Conservation (phyloP, 2,113 vertebrate species). For the Acrocephalus kingi region DNA sequence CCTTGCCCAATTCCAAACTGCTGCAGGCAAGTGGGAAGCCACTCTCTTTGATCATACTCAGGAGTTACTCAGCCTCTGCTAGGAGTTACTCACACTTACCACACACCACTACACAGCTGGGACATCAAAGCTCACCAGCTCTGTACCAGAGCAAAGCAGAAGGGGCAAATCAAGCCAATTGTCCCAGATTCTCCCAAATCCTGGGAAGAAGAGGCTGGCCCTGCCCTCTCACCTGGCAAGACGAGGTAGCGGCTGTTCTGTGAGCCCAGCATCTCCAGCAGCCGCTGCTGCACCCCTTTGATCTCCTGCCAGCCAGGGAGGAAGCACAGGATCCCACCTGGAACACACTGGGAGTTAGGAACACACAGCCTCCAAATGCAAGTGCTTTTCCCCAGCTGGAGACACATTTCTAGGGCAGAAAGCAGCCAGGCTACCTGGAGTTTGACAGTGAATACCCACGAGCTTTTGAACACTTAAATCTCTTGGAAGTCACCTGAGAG, state of each 20-base stretch:
- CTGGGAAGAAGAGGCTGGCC: neutral
- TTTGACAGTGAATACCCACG: accelerated
- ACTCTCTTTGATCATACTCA: neutral
- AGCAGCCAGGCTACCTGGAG: neutral
- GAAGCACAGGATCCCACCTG: constrained; percentile 96
- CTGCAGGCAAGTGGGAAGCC: neutral
- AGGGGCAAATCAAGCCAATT: neutral
- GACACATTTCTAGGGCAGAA: neutral
- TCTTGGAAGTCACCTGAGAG: neutral
- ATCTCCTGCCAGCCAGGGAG: constrained; percentile 98
- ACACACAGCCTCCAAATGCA: neutral
- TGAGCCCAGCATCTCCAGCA: constrained; percentile 75
- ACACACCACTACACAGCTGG: neutral
- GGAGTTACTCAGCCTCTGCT: too few relatives aligned
- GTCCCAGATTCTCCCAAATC: neutral
- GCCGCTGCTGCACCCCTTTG: constrained; percentile 86
- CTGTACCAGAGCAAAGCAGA: neutral
- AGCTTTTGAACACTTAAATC: neutral
- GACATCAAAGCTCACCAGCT: neutral
- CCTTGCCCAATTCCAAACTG: neutral
- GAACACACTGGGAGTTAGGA: neutral
- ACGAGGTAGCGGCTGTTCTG: constrained; percentile 83
- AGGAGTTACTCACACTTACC: neutral
- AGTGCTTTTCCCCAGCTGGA: neutral
- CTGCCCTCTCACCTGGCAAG: constrained; percentile 82